Conservation (phyloP, 1,140 invertebrate species). For the Orchesella cincta region DNA sequence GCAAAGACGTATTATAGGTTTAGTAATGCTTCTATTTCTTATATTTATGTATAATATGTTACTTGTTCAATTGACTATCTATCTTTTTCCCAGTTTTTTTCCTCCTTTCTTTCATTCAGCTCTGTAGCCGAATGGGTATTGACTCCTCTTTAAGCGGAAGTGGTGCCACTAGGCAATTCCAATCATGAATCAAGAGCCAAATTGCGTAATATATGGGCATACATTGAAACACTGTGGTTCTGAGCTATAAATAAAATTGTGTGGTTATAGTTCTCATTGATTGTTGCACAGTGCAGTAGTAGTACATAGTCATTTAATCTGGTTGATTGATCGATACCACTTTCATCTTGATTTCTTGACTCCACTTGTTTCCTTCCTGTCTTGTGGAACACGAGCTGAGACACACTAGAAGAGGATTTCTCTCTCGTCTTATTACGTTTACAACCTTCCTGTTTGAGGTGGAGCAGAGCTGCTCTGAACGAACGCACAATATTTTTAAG, state of each 20-base stretch:
- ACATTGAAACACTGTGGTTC: too few relatives aligned
- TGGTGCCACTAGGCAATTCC: not conserved
- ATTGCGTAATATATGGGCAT: too few relatives aligned
- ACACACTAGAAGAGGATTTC: too few relatives aligned
- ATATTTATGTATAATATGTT: not conserved
- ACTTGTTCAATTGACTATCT: not conserved
- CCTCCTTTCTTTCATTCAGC: not conserved
- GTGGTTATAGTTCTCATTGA: too few relatives aligned
- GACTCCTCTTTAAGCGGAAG: not conserved
- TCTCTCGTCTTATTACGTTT: too few relatives aligned
- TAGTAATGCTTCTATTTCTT: not conserved
- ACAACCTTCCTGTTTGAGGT: too few relatives aligned
- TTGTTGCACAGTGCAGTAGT: too few relatives aligned
- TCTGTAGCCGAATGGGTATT: not conserved
- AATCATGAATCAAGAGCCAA: not conserved
- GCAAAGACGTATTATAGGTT: not conserved
- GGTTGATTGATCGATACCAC: conserved; percentile 27
- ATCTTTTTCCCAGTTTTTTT: not conserved
- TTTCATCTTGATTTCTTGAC: conserved; percentile 29
- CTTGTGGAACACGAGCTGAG: too few relatives aligned
- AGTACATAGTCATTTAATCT: conserved; percentile 28
- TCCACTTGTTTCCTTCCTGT: not conserved
- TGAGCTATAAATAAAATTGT: too few relatives aligned
- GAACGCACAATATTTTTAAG: too few relatives aligned
- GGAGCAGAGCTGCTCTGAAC: too few relatives aligned